A percentile compares a stretch with the other conserved stretches of the same genome.
Evolutionary conservation across 1,140 invertebrate genomes (phyloP).

Genomic region (Cydia strobilella): DNA sequence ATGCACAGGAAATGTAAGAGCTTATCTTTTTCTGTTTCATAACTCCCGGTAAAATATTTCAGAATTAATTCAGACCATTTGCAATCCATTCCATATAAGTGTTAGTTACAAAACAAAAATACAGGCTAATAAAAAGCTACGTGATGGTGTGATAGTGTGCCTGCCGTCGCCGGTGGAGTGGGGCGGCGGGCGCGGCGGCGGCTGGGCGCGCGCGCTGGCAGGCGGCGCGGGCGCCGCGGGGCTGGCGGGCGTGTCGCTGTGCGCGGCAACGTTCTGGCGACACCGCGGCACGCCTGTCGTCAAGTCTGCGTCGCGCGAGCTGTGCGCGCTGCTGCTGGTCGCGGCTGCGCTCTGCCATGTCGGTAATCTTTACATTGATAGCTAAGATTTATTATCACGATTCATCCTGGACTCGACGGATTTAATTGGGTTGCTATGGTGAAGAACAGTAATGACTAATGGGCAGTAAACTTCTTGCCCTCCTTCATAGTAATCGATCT

Average conservation of each 20-base stretch:
- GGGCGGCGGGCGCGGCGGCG: constrained; percentile 36
- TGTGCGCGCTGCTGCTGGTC: constrained; percentile 88
- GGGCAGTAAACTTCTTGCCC: no score
- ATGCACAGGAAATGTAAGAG: constrained; percentile 82
- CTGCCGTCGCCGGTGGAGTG: constrained; percentile 41
- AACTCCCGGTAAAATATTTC: no score
- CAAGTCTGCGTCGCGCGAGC: constrained; percentile 90
- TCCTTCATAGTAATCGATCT: no score
- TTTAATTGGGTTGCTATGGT: no score
- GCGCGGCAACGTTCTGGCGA: constrained; percentile 84
- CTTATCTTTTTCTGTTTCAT: no score
- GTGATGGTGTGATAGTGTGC: constrained; percentile 31
- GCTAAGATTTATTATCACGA: no score
- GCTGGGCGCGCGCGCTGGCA: constrained; percentile 37
- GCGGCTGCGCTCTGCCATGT: constrained; percentile 78
- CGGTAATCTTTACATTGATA: neutral
- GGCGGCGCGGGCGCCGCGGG: constrained; percentile 79
- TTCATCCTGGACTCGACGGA: no score
- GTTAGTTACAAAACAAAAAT: no score
- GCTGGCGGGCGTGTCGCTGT: constrained; percentile 81
- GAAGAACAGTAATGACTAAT: no score
- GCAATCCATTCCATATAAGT: no score
- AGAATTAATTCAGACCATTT: no score
- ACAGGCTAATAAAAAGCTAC: no score
- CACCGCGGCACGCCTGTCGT: constrained; percentile 91